Percentiles rank a stretch among this genome's conserved stretches.
Evolutionary conservation across 2,113 vertebrate species (phyloP).

Genomic region (Enhydra lutris): DNA sequence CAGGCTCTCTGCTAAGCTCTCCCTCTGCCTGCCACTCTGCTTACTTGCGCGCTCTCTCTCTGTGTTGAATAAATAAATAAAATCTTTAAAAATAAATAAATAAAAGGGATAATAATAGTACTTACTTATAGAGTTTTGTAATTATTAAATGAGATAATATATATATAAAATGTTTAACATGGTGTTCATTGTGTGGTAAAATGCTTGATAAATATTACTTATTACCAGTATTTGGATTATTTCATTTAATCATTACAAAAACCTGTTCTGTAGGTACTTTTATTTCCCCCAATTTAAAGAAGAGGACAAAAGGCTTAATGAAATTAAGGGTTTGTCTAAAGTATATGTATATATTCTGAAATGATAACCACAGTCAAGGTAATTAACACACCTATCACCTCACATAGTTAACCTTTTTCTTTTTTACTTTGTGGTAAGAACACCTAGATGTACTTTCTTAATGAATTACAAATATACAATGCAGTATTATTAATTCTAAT

Average conservation of each 20-base stretch:
- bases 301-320: background rate
- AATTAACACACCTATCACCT: background rate
- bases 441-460: background rate
- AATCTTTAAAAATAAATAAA: too few species aligned
- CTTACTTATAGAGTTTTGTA: background rate
- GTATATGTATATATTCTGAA: background rate
- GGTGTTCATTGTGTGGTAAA: background rate
- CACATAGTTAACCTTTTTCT: background rate
- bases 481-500: background rate
- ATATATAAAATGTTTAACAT: background rate
- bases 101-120: background rate
- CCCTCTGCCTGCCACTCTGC: too few species aligned
- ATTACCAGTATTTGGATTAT: background rate
- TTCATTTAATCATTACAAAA: background rate
- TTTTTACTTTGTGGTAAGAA: conserved; percentile 1
- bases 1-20: too few species aligned
- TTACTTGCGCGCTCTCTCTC: too few species aligned
- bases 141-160: background rate
- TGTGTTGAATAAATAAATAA: too few species aligned
- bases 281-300: background rate
- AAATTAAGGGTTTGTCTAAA: background rate
- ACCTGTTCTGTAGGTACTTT: background rate
- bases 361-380: background rate
- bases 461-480: background rate
- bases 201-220: background rate